Evolutionary conservation across 2,888 invertebrate genomes (phyloP).

Genomic region (Aphidoletes aphidimyza): DNA sequence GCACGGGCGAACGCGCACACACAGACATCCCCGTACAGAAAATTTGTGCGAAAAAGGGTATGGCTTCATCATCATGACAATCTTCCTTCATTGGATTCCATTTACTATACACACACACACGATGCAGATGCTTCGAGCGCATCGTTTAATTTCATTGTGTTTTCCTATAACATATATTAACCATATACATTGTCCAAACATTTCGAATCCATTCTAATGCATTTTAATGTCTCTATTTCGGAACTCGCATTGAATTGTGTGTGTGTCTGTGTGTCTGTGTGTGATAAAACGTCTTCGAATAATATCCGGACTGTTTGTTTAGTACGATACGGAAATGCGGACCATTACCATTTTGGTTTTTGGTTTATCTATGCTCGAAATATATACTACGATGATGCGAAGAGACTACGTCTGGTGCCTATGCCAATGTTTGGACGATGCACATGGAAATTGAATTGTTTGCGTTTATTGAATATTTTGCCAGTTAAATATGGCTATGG

Average conservation of each 20-base stretch:
- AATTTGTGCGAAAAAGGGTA: background rate
- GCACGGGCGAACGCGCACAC: too few relatives aligned
- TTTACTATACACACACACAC: background rate
- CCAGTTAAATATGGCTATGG: background rate
- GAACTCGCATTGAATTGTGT: too few relatives aligned
- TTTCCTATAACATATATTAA: background rate
- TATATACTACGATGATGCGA: too few relatives aligned
- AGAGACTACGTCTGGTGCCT: too few relatives aligned
- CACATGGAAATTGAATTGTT: slow-evolving; percentile 1
- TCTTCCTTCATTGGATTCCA: background rate
- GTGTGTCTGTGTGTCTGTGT: too few relatives aligned
- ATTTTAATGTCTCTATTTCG: slow-evolving; percentile 50
- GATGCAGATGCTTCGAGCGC: slow-evolving; percentile 40
- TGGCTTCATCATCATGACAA: slow-evolving; percentile 1
- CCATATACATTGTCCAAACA: slow-evolving; percentile 32
- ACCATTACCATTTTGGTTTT: too few relatives aligned
- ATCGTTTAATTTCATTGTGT: slow-evolving; percentile 46
- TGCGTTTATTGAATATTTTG: slow-evolving; percentile 16
- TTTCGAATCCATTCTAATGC: slow-evolving; percentile 30
- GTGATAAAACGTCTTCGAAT: slow-evolving; percentile 27
- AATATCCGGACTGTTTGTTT: slow-evolving; percentile 23
- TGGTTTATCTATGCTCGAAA: too few relatives aligned
- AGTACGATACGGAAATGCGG: slow-evolving; percentile 7
- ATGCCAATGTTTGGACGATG: background rate
- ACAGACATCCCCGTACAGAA: too few relatives aligned